Conservation (phyloP, 1,140 invertebrate species). For the Drosophila insularis region DNA sequence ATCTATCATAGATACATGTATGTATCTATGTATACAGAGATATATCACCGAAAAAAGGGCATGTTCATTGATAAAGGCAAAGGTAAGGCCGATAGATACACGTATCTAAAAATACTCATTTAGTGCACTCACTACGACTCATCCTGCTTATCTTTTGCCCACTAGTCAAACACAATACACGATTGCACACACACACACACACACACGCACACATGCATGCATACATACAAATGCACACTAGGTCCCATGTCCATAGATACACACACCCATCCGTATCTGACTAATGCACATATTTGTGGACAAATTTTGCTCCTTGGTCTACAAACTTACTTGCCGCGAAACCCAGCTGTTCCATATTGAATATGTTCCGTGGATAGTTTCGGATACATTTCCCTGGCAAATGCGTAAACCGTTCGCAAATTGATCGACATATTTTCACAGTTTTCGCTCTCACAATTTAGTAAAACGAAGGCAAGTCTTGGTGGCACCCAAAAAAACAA, state of each 20-base stretch:
- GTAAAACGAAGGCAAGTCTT: constrained; percentile 29
- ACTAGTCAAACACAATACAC: constrained; percentile 31
- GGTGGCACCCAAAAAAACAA: constrained; percentile 34
- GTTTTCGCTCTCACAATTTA: not conserved
- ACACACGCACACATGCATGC: constrained; percentile 12
- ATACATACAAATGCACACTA: constrained; percentile 16
- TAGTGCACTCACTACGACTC: constrained; percentile 45
- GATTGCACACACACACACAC: constrained; percentile 13
- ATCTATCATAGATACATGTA: constrained; percentile 1
- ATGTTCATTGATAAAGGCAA: constrained; percentile 65
- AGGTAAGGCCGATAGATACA: constrained; percentile 32
- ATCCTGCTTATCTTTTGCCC: constrained; percentile 56
- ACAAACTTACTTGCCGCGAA: constrained; percentile 86
- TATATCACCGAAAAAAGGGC: constrained; percentile 37
- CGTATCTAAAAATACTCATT: constrained; percentile 64
- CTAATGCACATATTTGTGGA: constrained; percentile 3
- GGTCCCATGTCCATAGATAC: constrained; percentile 24
- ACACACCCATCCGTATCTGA: not conserved
- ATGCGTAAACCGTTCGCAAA: constrained; percentile 85
- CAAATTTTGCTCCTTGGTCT: constrained; percentile 14
- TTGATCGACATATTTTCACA: constrained; percentile 75
- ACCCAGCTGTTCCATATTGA: constrained; percentile 88
- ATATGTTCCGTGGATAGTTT: constrained; percentile 85
- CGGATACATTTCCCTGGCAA: constrained; percentile 89
- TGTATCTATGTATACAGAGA: constrained; percentile 19